Conservation (phyloP, 2,888 invertebrate genomes). For the Lithodes maja region DNA sequence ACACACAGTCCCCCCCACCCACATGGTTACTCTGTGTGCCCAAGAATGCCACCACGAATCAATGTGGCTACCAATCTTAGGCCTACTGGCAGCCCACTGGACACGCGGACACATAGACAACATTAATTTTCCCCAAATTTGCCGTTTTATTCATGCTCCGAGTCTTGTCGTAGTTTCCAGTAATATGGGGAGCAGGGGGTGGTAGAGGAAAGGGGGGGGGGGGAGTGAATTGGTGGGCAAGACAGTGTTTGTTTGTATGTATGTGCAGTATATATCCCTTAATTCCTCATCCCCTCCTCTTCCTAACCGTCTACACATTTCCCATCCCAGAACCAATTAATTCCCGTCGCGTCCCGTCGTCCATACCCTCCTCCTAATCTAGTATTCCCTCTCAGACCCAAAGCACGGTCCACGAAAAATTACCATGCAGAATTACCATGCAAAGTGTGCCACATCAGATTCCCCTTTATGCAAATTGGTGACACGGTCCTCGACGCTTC, state of each 20-base stretch:
- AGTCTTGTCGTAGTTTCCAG: too few relatives aligned
- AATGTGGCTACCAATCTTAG: too few relatives aligned
- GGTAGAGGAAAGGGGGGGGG: not conserved
- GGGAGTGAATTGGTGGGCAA: not conserved
- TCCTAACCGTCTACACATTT: not conserved
- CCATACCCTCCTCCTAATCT: not conserved
- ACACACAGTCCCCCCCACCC: not conserved
- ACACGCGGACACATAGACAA: too few relatives aligned
- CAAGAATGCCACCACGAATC: too few relatives aligned
- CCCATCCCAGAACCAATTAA: not conserved
- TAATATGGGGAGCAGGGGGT: not conserved
- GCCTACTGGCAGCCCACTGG: too few relatives aligned
- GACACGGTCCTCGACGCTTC: constrained; percentile 28
- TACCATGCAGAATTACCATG: constrained; percentile 21
- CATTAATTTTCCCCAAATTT: too few relatives aligned
- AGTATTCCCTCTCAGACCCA: not conserved
- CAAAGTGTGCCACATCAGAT: not conserved
- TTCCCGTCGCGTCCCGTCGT: not conserved
- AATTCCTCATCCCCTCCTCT: not conserved
- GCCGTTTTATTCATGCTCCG: too few relatives aligned
- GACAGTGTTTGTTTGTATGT: not conserved
- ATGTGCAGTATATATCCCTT: not conserved
- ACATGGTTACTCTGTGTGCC: too few relatives aligned
- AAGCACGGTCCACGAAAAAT: not conserved
- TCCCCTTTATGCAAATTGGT: constrained; percentile 36